A percentile compares a stretch with the other conserved stretches of the same genome.
Conservation (phyloP, 2,797 vertebrate genomes). For the Karalla daura region DNA sequence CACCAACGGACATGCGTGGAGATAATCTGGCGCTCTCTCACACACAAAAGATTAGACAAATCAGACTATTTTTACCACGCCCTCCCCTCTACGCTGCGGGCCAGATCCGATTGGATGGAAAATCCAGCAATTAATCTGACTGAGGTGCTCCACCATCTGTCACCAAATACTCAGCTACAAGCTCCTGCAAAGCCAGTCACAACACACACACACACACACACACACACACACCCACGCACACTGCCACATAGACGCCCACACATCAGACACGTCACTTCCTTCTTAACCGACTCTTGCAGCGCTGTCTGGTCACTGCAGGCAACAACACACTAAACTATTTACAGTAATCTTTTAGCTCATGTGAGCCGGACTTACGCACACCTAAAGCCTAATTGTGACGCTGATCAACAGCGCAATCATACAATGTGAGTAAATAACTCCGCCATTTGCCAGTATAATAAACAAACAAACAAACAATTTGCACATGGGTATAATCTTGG, state of each 20-base stretch:
- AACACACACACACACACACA: constrained; percentile 35
- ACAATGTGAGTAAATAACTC: too few relatives aligned
- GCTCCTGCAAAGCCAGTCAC: constrained; percentile 56
- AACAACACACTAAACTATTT: constrained; percentile 56
- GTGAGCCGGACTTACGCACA: constrained; percentile 31
- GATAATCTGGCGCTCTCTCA: constrained; percentile 25
- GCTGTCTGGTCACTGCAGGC: constrained; percentile 32
- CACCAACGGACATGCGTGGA: constrained; percentile 28
- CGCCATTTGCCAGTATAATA: constrained; percentile 20
- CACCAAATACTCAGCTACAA: constrained; percentile 64
- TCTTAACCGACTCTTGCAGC: constrained; percentile 28
- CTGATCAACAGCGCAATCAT: constrained; percentile 14
- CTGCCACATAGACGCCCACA: constrained; percentile 10
- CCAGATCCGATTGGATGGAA: constrained; percentile 82
- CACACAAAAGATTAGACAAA: constrained; percentile 73
- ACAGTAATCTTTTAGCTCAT: constrained; percentile 54
- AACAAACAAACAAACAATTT: neutral
- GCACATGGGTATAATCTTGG: neutral
- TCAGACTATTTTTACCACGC: constrained; percentile 83
- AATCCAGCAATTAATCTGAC: constrained; percentile 85
- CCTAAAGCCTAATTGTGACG: constrained; percentile 1
- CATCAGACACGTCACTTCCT: constrained; percentile 23
- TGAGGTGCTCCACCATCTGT: constrained; percentile 84
- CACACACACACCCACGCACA: constrained; percentile 2
- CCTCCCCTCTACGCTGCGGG: constrained; percentile 63